These are phyloP conservation scores for Phthorimaea operculella DNA, from an alignment of 1,140 invertebrate species.

Conservation along the genomic window DNA sequence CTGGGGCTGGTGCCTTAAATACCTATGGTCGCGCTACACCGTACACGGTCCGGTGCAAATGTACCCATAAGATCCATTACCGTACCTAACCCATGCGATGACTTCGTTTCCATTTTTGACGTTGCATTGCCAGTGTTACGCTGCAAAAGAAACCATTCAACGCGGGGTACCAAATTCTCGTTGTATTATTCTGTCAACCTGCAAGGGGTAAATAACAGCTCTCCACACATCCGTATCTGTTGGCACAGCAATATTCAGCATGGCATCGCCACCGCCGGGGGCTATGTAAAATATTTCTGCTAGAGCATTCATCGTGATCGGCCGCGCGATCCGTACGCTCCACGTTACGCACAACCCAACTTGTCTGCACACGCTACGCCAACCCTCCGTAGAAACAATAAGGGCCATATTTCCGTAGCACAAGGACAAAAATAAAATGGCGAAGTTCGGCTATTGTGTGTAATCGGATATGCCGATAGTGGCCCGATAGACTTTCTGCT, in stretches of 20 bases:
- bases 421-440: constrained; percentile 23
- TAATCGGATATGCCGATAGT: constrained; percentile 56
- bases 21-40: too few species aligned
- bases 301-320: constrained; percentile 66
- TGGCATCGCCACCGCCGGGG: constrained; percentile 44
- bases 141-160: too few species aligned
- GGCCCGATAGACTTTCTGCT: constrained; percentile 40
- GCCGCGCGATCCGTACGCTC: constrained; percentile 48
- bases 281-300: constrained; percentile 67
- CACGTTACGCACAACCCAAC: constrained; percentile 42
- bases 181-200: background rate
- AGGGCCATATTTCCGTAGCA: constrained; percentile 23
- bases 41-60: too few species aligned
- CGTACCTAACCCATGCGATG: too few species aligned
- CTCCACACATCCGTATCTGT: constrained; percentile 42
- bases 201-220: constrained; percentile 28
- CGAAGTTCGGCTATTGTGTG: constrained; percentile 50
- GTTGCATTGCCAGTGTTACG: too few species aligned
- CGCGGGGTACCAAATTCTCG: too few species aligned
- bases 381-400: constrained; percentile 26
- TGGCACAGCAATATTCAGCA: constrained; percentile 61
- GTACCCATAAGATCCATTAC: too few species aligned
- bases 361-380: constrained; percentile 21
- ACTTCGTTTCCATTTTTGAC: too few species aligned
- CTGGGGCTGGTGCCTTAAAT: too few species aligned